A percentile compares a stretch with the other conserved stretches of the same genome.
Conservation (phyloP, 2,888 invertebrate species). For the Pheosia gnoma region DNA sequence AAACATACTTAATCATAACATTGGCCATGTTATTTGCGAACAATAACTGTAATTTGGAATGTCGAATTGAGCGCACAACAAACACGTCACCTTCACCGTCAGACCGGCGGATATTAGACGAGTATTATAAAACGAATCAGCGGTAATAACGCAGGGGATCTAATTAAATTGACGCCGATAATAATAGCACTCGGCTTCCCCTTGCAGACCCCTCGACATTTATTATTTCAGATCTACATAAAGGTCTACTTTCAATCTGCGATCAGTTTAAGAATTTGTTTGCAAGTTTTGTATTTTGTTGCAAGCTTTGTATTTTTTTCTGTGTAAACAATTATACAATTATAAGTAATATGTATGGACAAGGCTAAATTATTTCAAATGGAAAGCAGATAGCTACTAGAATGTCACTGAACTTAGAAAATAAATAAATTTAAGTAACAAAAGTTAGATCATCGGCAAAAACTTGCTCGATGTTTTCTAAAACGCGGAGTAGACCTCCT, state of each 20-base stretch:
- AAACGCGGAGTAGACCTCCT: not conserved
- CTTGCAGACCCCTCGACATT: slow-evolving; percentile 77
- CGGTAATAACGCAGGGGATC: slow-evolving; percentile 80
- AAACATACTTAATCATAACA: slow-evolving; percentile 13
- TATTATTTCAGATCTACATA: slow-evolving; percentile 70
- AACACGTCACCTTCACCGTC: slow-evolving; percentile 48
- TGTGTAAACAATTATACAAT: too few relatives aligned
- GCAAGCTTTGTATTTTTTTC: too few relatives aligned
- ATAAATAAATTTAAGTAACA: not conserved
- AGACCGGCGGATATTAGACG: slow-evolving; percentile 62
- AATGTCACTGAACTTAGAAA: not conserved
- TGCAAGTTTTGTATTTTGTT: not conserved
- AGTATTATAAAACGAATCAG: slow-evolving; percentile 81
- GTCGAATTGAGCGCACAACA: slow-evolving; percentile 40
- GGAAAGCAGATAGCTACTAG: too few relatives aligned
- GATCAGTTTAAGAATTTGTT: not conserved
- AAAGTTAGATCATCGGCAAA: too few relatives aligned
- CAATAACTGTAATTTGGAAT: slow-evolving; percentile 55
- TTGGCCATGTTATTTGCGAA: slow-evolving; percentile 45
- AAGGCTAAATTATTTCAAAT: too few relatives aligned
- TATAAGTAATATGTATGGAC: too few relatives aligned
- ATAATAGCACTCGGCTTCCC: slow-evolving; percentile 78
- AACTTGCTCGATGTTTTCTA: not conserved
- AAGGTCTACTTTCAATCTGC: slow-evolving; percentile 11
- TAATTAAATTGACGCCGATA: slow-evolving; percentile 83